Evolutionary conservation across 2,113 vertebrate genomes (phyloP).

Genomic region (Phocoena sinus): DNA sequence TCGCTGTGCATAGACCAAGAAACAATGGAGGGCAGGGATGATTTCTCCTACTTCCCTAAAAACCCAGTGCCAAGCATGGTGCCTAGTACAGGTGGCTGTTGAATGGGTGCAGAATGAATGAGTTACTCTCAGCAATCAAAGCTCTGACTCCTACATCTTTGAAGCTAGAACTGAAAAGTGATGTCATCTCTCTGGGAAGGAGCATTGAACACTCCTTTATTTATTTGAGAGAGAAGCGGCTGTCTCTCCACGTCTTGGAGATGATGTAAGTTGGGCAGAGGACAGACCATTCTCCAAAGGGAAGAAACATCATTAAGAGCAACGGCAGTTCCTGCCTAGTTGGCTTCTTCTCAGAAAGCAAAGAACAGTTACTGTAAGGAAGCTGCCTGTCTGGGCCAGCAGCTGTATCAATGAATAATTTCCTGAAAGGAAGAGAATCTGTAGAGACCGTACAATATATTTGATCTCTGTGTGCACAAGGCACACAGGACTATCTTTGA

Average conservation of each 20-base stretch:
- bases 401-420: slow-evolving; percentile 62
- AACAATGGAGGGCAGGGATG: no score
- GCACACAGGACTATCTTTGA: slow-evolving; percentile 1
- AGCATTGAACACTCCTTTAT: rapidly evolving
- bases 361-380: slow-evolving; percentile 70
- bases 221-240: not conserved
- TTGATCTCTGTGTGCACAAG: slow-evolving; percentile 20
- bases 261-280: not conserved
- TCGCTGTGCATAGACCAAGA: rapidly evolving
- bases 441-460: slow-evolving; percentile 38
- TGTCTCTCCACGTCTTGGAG: not conserved
- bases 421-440: slow-evolving; percentile 60
- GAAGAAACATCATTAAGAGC: slow-evolving; percentile 29
- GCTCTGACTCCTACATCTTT: rapidly evolving
- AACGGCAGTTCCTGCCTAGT: not conserved
- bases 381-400: slow-evolving; percentile 12
- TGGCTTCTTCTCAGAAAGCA: slow-evolving; percentile 62
- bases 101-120: rapidly evolving
- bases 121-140: not conserved
- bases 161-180: not conserved
- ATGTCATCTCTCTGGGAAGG: no score
- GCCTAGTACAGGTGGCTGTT: not conserved
- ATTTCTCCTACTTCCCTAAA: not conserved
- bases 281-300: slow-evolving; percentile 12
- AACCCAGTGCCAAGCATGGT: rapidly evolving